Percentiles rank a stretch among this genome's conserved stretches.
Evolutionary conservation across 2,888 invertebrate species (phyloP).

Genomic region (Lordiphosa andalusiaca): DNA sequence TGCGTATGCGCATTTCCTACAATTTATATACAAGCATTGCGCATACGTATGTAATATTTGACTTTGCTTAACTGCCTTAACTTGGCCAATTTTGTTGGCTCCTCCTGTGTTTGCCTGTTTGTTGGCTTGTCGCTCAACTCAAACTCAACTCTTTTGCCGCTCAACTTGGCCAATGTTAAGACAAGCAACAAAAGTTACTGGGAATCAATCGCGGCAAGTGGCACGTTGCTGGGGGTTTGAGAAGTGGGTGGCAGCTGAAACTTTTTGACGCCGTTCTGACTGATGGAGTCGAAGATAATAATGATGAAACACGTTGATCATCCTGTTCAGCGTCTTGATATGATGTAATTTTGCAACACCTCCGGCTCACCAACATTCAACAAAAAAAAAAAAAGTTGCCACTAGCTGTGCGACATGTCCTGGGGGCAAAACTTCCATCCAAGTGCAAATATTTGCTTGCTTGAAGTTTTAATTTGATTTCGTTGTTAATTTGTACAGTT

Average conservation of each 20-base stretch:
- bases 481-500: too few relatives aligned
- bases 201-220: conserved; percentile 42
- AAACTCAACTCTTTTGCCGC: conserved; percentile 32
- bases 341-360: too few relatives aligned
- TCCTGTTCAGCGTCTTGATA: not conserved
- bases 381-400: too few relatives aligned
- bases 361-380: too few relatives aligned
- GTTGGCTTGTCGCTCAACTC: conserved; percentile 31
- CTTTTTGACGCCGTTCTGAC: conserved; percentile 27
- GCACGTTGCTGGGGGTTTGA: too few relatives aligned
- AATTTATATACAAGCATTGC: too few relatives aligned
- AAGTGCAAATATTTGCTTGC: conserved; percentile 48
- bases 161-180: conserved; percentile 43
- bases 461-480: conserved; percentile 50
- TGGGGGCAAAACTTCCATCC: conserved; percentile 1
- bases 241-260: conserved; percentile 15
- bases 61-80: not conserved
- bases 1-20: too few relatives aligned
- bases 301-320: conserved; percentile 32
- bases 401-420: too few relatives aligned
- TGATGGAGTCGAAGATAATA: conserved; percentile 40
- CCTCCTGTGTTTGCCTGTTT: conserved; percentile 27
- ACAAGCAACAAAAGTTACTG: conserved; percentile 25
- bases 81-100: conserved; percentile 39
- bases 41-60: not conserved